Percentiles rank a stretch among this genome's conserved stretches.
phyloP scores from a whole-genome alignment of 2,797 vertebrate species.

The Pseudocheirus occidentalis region DNA sequence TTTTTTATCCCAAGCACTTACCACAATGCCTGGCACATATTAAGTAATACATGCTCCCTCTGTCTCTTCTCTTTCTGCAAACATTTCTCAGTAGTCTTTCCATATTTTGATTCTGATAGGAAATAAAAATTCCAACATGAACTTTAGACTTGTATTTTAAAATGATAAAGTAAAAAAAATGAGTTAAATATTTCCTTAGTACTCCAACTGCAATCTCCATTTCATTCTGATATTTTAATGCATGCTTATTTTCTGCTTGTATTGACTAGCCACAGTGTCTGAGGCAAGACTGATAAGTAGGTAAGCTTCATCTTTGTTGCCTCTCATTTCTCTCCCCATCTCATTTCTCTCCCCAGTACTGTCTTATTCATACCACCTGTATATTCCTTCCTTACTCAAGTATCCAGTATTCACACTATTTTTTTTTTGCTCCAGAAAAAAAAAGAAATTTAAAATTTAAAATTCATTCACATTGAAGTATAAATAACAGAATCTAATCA shows the following conservation, averaged over 20 bases:
- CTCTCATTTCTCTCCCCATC: conserved; percentile 2
- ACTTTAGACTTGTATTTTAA: conserved; percentile 39
- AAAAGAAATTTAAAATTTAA: neutral
- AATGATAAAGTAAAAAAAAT: conserved; percentile 13
- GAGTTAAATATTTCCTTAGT: neutral
- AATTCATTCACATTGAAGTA: conserved; percentile 26
- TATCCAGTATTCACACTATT: neutral
- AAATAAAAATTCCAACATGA: conserved; percentile 13
- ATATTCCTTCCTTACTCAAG: neutral
- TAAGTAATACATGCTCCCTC: neutral
- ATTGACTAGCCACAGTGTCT: neutral
- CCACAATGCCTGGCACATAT: neutral
- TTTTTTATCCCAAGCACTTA: neutral
- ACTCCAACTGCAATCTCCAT: neutral
- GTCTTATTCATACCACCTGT: neutral
- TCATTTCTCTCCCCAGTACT: neutral
- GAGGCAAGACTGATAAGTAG: neutral
- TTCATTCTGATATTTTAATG: conserved; percentile 25
- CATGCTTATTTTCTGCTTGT: neutral
- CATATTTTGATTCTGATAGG: neutral
- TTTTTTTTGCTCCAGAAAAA: conserved; percentile 39
- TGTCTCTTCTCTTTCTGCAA: neutral
- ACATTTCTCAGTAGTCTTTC: conserved; percentile 32
- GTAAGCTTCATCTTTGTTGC: neutral
- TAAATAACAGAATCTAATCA: conserved; percentile 4